Evolutionary conservation across 2,797 vertebrate species (phyloP), one percentile per base, ranked within the genome.

Genomic region (Nyctibius grandis): DNA sequence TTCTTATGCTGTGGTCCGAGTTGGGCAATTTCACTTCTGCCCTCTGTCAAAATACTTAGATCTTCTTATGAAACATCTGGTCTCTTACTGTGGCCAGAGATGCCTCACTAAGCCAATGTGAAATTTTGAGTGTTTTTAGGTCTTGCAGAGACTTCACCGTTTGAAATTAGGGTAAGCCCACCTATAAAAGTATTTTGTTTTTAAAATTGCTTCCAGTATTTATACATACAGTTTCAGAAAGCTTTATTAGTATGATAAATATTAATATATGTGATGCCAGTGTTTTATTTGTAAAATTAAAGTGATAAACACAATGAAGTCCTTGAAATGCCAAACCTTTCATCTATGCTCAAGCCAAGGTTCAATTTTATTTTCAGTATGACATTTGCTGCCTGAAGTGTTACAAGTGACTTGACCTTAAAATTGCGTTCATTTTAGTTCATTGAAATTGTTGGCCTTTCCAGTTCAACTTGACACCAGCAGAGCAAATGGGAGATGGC

Each of bases 401-500:
- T 92, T 97, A 95, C 91, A 96, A 96, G 95, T 96, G 85, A 83
- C 92, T 92, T 96, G 95, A 96, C 95, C 95, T 97, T 97, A 96
- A 95, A 91, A 91, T 89, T 89, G 72, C 19, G 21, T 96, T 96
- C 91, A 61, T 90, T 96, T 96, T 93, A 93, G 75, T 95, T 96
- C 89, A 80, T 64, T 95, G 92, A 92, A 92, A 92, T 88, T 60
- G 72, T 70, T 91, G 93, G 95, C 95, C 84, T 96, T 97, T 96
- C 95, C 81, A 74, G 75, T 93, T 94, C 87, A 87, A 42, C 88
- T 85, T 96, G 96, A 95, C 82, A 93, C 76, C 61, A 75, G 3
- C 28, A 38, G 86, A 85, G 64, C 68, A 94, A 74, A 91, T 75
- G 81, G 89, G 50, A 85, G 78, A 94, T 72, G 84, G 82, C 65